Conservation (phyloP, 2,888 invertebrate genomes). For the Platycheirus rosarum region DNA sequence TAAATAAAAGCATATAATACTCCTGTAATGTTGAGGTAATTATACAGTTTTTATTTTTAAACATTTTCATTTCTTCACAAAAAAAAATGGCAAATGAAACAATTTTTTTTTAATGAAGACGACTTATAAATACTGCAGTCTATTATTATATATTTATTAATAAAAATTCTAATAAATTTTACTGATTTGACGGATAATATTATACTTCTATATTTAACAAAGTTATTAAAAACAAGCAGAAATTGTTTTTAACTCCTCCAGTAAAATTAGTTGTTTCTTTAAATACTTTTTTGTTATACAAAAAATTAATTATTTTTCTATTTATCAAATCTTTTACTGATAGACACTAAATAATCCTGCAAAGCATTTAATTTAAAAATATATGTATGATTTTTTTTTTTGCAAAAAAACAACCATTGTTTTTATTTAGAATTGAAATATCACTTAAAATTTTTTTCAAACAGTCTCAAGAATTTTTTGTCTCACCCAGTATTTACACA, state of each 20-base stretch:
- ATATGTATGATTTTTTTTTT: slow-evolving; percentile 26
- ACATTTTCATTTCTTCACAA: no score
- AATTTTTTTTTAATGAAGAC: no score
- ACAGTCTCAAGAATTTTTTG: slow-evolving; percentile 60
- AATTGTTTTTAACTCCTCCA: slow-evolving; percentile 5
- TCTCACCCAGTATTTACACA: slow-evolving; percentile 63
- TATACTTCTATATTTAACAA: not conserved
- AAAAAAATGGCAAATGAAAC: no score
- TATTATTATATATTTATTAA: no score
- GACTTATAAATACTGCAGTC: no score
- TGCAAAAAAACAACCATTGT: slow-evolving; percentile 29
- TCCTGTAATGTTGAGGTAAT: no score
- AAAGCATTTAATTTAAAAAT: slow-evolving; percentile 21
- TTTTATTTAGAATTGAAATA: slow-evolving; percentile 30
- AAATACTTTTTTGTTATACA: not conserved
- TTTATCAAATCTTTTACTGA: not conserved
- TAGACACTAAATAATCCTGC: slow-evolving; percentile 5
- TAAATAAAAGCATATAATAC: no score
- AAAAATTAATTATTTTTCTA: no score
- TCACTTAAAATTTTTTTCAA: slow-evolving; percentile 59
- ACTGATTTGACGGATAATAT: slow-evolving; percentile 2
- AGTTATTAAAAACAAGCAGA: not conserved
- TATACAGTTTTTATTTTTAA: no score
- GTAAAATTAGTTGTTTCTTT: slow-evolving; percentile 13
- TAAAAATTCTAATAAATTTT: no score